Evolutionary conservation across 2,113 vertebrate species (phyloP).

Genomic region (Rhagologus leucostigma): DNA sequence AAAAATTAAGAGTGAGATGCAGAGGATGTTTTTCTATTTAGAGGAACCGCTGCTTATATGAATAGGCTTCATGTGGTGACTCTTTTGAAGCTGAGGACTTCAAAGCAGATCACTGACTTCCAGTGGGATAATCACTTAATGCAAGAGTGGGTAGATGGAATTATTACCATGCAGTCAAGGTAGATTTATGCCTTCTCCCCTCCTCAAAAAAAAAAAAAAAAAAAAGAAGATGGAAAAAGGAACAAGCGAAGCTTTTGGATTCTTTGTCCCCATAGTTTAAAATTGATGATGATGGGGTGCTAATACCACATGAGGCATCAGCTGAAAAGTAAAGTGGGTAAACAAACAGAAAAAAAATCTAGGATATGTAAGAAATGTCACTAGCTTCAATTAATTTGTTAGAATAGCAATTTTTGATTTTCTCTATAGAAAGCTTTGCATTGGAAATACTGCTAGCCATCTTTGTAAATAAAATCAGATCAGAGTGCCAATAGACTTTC

Average conservation of each 20-base stretch:
- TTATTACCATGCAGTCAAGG: constrained; percentile 62
- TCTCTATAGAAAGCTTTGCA: neutral
- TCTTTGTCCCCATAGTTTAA: neutral
- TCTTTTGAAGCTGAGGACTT: constrained; percentile 69
- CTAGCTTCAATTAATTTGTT: neutral
- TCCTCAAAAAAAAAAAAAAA: neutral
- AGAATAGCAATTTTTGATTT: neutral
- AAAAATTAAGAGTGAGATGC: constrained; percentile 65
- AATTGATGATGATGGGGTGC: neutral
- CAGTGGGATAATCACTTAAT: constrained; percentile 69
- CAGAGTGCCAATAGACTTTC: neutral
- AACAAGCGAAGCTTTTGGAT: neutral
- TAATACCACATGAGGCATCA: neutral
- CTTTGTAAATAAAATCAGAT: neutral
- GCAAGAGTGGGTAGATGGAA: constrained; percentile 61
- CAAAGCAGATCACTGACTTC: constrained; percentile 70
- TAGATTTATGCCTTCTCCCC: constrained; percentile 25
- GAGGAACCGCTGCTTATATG: constrained; percentile 56
- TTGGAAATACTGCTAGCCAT: neutral
- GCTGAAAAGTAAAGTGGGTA: neutral
- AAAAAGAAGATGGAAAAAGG: neutral
- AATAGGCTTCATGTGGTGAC: constrained; percentile 61
- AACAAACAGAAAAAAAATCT: neutral
- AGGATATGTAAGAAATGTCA: neutral
- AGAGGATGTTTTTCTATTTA: constrained; percentile 59